Evolutionary conservation across 2,888 invertebrate genomes (phyloP).

Genomic region (Elgonia sp.): DNA sequence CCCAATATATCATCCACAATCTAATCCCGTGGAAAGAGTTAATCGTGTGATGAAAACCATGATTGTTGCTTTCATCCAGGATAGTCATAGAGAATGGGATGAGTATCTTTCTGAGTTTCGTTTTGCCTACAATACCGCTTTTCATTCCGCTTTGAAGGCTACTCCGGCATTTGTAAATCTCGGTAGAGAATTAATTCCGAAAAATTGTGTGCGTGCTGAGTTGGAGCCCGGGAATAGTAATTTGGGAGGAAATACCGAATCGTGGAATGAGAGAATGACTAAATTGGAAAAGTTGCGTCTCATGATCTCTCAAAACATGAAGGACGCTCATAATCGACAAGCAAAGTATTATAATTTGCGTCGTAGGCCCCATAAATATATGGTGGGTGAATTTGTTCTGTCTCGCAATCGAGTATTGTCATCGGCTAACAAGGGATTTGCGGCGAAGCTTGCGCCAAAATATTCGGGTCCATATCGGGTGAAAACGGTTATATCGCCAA

Average conservation of each 20-base stretch:
- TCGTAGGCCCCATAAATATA: not conserved
- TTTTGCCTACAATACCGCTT: not conserved
- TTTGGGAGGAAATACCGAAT: not conserved
- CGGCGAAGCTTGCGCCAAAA: not conserved
- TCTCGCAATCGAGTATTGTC: conserved; percentile 26
- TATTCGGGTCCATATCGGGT: not conserved
- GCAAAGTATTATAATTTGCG: conserved; percentile 11
- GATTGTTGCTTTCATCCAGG: not conserved
- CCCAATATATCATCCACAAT: too few relatives aligned
- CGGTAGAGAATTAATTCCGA: not conserved
- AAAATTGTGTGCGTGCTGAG: not conserved
- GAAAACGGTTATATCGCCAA: not conserved
- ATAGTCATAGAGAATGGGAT: conserved; percentile 2
- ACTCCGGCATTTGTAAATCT: conserved; percentile 31
- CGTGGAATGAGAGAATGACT: not conserved
- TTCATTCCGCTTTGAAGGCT: not conserved
- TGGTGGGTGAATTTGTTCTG: not conserved
- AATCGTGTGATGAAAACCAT: not conserved
- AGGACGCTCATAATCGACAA: not conserved
- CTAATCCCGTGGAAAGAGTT: too few relatives aligned
- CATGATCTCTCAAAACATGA: not conserved
- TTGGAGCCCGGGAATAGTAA: not conserved
- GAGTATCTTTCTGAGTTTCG: conserved; percentile 4
- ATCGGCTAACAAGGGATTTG: conserved; percentile 13
- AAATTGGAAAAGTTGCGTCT: not conserved